Evolutionary conservation across 2,113 vertebrate genomes (phyloP).

Genomic region (Dipodomys spectabilis): DNA sequence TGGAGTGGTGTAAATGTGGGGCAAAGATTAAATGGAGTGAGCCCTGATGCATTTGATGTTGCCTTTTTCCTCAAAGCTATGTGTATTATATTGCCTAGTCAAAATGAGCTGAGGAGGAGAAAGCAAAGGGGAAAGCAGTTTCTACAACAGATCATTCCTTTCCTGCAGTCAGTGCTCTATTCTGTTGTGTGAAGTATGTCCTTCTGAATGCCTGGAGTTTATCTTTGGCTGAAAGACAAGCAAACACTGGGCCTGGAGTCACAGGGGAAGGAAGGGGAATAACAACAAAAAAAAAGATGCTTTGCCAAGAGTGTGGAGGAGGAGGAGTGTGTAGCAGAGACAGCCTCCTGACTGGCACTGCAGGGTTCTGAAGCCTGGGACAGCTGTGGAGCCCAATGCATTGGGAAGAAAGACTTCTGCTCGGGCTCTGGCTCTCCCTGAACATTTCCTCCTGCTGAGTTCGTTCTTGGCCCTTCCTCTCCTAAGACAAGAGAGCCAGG

Average conservation of each 20-base stretch:
- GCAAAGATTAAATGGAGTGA: not conserved
- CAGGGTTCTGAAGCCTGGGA: slow-evolving; percentile 52
- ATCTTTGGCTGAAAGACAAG: slow-evolving; percentile 82
- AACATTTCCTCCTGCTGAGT: slow-evolving; percentile 40
- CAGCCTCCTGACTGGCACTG: slow-evolving; percentile 31
- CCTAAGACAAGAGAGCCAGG: slow-evolving; percentile 12
- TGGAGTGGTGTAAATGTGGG: not conserved
- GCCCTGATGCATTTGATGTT: not conserved
- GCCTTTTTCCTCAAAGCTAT: not conserved
- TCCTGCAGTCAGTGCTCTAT: slow-evolving; percentile 16
- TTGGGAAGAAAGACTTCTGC: accelerated
- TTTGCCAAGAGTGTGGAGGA: slow-evolving; percentile 61
- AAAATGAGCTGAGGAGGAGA: slow-evolving; percentile 46
- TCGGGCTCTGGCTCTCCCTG: slow-evolving; percentile 32
- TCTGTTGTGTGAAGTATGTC: not conserved
- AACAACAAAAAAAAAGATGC: slow-evolving; percentile 75
- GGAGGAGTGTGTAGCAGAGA: slow-evolving; percentile 51
- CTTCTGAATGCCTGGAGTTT: slow-evolving; percentile 65
- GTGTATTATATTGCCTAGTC: not conserved
- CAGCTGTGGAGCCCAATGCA: not conserved
- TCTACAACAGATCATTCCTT: slow-evolving; percentile 50
- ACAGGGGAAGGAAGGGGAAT: slow-evolving; percentile 61
- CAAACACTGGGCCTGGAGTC: slow-evolving; percentile 59
- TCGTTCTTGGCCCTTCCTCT: not conserved
- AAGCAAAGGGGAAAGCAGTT: not conserved